These are phyloP conservation scores for Leptopilina syphax DNA, from an alignment of 2,888 invertebrate genomes.

Conservation along the genomic window DNA sequence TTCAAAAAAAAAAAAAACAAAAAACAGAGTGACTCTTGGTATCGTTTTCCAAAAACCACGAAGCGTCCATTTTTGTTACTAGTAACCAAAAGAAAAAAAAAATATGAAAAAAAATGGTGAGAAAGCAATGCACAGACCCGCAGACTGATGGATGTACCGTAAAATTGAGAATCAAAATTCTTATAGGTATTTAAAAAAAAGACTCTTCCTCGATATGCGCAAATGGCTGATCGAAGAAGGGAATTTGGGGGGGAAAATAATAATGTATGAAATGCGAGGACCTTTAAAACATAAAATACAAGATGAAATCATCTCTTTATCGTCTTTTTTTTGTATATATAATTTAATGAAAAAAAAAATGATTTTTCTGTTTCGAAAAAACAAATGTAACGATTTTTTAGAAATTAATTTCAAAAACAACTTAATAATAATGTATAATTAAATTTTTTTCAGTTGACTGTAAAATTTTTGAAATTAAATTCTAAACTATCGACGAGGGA, in stretches of 20 bases:
- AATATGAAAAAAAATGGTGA: conserved; percentile 40
- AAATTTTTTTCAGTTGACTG: too few relatives aligned
- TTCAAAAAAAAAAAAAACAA: background rate
- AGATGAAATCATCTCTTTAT: conserved; percentile 36
- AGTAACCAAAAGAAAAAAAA: conserved; percentile 52
- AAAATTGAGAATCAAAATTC: conserved; percentile 66
- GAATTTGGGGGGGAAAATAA: conserved; percentile 43
- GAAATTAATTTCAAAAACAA: background rate
- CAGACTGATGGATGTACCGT: conserved; percentile 66
- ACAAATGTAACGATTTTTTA: background rate
- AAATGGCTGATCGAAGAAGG: conserved; percentile 43
- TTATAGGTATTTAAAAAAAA: conserved; percentile 32
- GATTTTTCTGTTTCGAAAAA: background rate
- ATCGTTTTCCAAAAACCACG: conserved; percentile 48
- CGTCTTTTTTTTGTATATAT: conserved; percentile 4
- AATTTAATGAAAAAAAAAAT: background rate
- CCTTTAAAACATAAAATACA: conserved; percentile 40
- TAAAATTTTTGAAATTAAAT: too few relatives aligned
- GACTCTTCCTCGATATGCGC: conserved; percentile 27
- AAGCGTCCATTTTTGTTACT: conserved; percentile 60
- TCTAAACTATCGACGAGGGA: too few relatives aligned
- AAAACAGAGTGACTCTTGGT: conserved; percentile 40
- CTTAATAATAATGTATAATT: too few relatives aligned
- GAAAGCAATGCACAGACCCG: conserved; percentile 67
- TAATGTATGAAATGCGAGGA: conserved; percentile 43